Percentiles rank a stretch among this genome's conserved stretches.
phyloP scores from a whole-genome alignment of 2,888 invertebrate species.

The Agriopis marginaria region DNA sequence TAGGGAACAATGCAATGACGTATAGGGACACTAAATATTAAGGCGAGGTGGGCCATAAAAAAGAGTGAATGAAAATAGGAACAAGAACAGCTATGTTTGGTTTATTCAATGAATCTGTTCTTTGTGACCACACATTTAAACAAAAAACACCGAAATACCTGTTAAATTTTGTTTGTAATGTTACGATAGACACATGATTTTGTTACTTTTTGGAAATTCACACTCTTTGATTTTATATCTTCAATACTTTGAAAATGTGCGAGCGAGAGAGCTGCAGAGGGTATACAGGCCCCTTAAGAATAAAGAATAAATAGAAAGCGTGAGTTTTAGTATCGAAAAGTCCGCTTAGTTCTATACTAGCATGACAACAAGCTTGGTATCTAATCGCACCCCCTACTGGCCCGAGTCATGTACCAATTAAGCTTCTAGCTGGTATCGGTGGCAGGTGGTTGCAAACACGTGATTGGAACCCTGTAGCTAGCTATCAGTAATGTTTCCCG shows the following conservation, averaged over 20 bases:
- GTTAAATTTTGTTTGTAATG: too few species aligned
- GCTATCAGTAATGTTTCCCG: not conserved
- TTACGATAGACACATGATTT: too few species aligned
- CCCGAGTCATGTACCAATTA: constrained; percentile 13
- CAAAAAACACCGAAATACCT: too few species aligned
- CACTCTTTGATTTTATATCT: too few species aligned
- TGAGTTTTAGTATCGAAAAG: not conserved
- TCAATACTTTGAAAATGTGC: too few species aligned
- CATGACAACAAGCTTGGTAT: constrained; percentile 1
- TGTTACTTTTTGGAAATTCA: too few species aligned
- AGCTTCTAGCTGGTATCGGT: constrained; percentile 5
- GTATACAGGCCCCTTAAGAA: too few species aligned
- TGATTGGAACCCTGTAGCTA: constrained; percentile 1
- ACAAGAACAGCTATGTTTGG: not conserved
- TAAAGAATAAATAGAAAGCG: too few species aligned
- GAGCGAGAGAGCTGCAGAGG: too few species aligned
- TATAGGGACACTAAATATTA: not conserved
- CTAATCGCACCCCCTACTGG: constrained; percentile 15
- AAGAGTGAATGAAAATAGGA: not conserved
- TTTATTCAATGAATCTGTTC: not conserved
- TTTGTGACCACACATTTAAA: not conserved
- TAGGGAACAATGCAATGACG: constrained; percentile 34
- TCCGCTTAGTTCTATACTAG: not conserved
- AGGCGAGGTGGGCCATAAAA: not conserved
- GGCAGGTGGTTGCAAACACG: constrained; percentile 2